Base-by-base conservation (phyloP, 2,888 invertebrate species). In the Helicoverpa assulta region DNA sequence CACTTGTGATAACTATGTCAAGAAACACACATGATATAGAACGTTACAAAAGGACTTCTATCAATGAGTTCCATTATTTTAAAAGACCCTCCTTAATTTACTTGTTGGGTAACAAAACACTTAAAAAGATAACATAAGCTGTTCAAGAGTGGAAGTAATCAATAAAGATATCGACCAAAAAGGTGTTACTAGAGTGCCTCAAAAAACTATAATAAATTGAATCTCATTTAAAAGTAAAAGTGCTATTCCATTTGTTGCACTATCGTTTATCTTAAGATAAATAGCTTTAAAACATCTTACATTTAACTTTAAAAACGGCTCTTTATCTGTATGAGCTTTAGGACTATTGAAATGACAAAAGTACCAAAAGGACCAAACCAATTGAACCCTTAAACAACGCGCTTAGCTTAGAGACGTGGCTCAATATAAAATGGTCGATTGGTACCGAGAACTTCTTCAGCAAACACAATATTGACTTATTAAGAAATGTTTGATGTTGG, bases 291-390 rank as follows among this genome's bases (percentile, higher is more conserved):
- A 89, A 88, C 83, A 85, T 81, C 80, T 79, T 75, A 87, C 88
- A 91, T 91, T 90, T 91, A 90, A 89, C 90, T 91, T 89, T 84
- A 87, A 88, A 88, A 87, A 85, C 60, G 57, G 82, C 80, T 83
- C 82, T 90, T 86, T 90, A 92, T 92, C 91, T 89, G 87, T 89
- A 85, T 89, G 91, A 90, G 85, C 89, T 89, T 91, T 90, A 90
- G 81, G 82, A 85, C 86, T 88, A 86, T 89, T 84, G 85, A 88
- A 86, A 89, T 88, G 88, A 90, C 90, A 88, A 84, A 40, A 87
- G 86, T 85, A 90, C 85, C 86, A 80, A 29, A 76, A 72, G 58
- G 67, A 69, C 91, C 84, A 86, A 26, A 78, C 73, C 58, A 65
- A 51, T 37, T 12, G 40, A 14, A 2, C 40, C 40, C 40, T 40